Evolutionary conservation across 2,797 vertebrate species (phyloP).

Genomic region (Pseudocheirus occidentalis): DNA sequence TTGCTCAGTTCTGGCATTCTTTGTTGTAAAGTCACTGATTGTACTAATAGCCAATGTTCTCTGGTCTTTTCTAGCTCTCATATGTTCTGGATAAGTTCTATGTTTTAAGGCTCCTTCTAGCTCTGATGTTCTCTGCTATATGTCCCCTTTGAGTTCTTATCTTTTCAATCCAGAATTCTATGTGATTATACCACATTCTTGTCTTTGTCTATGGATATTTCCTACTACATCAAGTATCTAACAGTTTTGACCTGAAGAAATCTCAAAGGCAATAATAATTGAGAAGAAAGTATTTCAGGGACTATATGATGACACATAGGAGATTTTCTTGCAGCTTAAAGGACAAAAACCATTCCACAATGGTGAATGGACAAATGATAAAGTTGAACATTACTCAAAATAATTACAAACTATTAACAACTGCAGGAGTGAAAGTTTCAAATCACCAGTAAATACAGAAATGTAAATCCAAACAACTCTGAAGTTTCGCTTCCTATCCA

Average conservation of each 20-base stretch:
- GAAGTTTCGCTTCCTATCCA: not conserved
- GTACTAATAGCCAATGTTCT: not conserved
- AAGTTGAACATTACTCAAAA: not conserved
- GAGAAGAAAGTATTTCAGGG: not conserved
- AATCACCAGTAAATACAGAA: not conserved
- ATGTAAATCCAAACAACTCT: not conserved
- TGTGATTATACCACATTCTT: not conserved
- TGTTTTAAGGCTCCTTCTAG: not conserved
- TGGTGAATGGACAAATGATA: not conserved
- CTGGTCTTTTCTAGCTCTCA: not conserved
- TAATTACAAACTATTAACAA: not conserved
- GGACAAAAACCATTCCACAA: not conserved
- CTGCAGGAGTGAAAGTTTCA: not conserved
- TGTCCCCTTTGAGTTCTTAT: not conserved
- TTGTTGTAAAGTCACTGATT: too few species aligned
- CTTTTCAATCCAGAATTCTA: not conserved
- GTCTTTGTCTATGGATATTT: too few species aligned
- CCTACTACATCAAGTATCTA: not conserved
- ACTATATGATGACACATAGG: not conserved
- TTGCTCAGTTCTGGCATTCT: too few species aligned
- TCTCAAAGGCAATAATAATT: not conserved
- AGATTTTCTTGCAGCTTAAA: not conserved
- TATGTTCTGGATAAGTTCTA: not conserved
- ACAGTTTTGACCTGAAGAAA: not conserved
- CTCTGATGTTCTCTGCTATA: not conserved